Evolutionary conservation across 1,140 invertebrate genomes (phyloP).

Genomic region (Calycopis cecrops): DNA sequence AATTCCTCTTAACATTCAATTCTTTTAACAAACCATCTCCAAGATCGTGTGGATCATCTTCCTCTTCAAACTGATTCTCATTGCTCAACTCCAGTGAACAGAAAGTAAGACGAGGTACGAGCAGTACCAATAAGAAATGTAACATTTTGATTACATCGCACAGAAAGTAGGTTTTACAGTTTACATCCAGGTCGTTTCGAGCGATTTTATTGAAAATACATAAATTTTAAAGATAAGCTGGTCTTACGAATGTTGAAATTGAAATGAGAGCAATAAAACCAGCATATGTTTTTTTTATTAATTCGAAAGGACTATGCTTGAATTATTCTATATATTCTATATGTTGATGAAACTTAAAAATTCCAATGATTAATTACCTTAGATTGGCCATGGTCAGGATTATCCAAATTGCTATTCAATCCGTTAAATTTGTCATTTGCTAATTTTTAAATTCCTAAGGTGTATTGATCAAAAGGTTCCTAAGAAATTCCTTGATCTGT

Average conservation of each 20-base stretch:
- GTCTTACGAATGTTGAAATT: slow-evolving; percentile 20
- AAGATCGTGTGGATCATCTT: slow-evolving; percentile 23
- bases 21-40: slow-evolving; percentile 32
- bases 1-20: slow-evolving; percentile 48
- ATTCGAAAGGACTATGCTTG: too few species aligned
- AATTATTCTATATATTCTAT: too few species aligned
- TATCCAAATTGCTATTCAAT: slow-evolving; percentile 10
- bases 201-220: slow-evolving; percentile 56
- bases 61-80: too few species aligned
- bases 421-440: too few species aligned
- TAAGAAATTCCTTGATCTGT: too few species aligned
- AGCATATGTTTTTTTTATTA: slow-evolving; percentile 1
- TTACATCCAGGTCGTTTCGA: slow-evolving; percentile 35
- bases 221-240: slow-evolving; percentile 59
- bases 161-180: slow-evolving; percentile 29
- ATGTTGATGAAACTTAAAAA: too few species aligned
- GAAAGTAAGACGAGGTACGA: background rate
- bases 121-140: slow-evolving; percentile 26
- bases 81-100: too few species aligned
- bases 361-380: background rate
- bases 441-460: too few species aligned
- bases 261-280: slow-evolving; percentile 3
- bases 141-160: slow-evolving; percentile 37
- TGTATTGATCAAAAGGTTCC: too few species aligned
- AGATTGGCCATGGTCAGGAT: too few species aligned